Evolutionary conservation across 2,797 vertebrate species (phyloP), one percentile per base, ranked within the genome.

Genomic region (Sylvia borin): DNA sequence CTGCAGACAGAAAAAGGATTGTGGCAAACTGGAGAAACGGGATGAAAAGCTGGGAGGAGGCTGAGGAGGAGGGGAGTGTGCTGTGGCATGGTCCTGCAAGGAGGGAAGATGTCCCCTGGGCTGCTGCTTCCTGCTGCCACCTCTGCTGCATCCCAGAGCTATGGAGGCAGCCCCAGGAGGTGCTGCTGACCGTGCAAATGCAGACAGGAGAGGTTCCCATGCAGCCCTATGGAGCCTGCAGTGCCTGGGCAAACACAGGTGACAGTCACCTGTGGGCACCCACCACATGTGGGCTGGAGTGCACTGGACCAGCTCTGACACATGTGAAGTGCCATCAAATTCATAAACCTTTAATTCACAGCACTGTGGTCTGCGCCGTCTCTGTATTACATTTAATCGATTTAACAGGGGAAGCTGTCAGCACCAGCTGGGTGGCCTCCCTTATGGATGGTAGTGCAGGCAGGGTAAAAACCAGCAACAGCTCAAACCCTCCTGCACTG

Each of bases 1-100:
- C 85, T 3, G 7, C 38, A 36, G 92, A 90, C 94, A 95, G 93
- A 88, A 92, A 80, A 84, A 78, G 76, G 79, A 93, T 93, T 96
- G 93, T 96, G 85, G 73, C 76, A 93, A 88, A 85, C 55, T 85
- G 73, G 70, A 93, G 88, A 90, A 94, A 78, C 0, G 6, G 73
- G 76, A 55, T 58, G 61, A 78, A 93, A 93, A 90, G 68, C 68
- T 3, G 18, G 32, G 65, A 77, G 78, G 65, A 93, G n/a, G 54
- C 58, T 68, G 91, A 80, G 81, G 48, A 13, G 25, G 5, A 19
- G 22, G n/a, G 47, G 5, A 48, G 29, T 0, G 0, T 60, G 26
- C 40, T 55, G 67, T 2, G 1, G 51, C 1, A 0, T 47, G 58
- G 2, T 79, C 40, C 75, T 66, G 32, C 2, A 15, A 60, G 64